Conservation (phyloP, 37 sponge, comb jelly and placozoan genomes). For the Ianthella basta region DNA sequence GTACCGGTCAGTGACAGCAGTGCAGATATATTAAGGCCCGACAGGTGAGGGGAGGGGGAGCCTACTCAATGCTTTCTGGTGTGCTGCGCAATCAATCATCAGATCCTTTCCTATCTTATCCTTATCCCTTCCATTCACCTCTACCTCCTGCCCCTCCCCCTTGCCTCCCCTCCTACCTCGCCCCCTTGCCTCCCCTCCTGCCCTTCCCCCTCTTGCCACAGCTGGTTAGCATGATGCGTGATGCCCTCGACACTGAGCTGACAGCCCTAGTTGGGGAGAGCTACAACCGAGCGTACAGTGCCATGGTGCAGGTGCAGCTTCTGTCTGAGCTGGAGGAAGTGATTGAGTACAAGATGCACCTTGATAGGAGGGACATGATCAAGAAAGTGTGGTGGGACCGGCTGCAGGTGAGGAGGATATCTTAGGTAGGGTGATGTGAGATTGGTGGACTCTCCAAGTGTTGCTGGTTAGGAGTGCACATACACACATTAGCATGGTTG, state of each 20-base stretch:
- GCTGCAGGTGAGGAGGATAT: constrained; percentile 64
- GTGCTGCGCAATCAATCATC: too few species aligned
- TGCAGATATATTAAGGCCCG: constrained; percentile 79
- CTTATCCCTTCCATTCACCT: too few species aligned
- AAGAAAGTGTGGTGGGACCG: constrained; percentile 89
- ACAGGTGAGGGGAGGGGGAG: constrained; percentile 38
- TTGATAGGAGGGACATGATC: constrained; percentile 74
- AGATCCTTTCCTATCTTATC: too few species aligned
- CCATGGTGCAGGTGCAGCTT: constrained; percentile 92
- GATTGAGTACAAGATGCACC: constrained; percentile 62
- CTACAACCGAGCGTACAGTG: constrained; percentile 94
- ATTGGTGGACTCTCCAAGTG: too few species aligned
- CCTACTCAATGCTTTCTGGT: too few species aligned
- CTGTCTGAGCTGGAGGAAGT: constrained; percentile 97
- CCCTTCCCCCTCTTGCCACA: not conserved
- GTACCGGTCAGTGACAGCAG: constrained; percentile 80
- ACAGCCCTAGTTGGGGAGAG: constrained; percentile 95
- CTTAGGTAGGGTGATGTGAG: not conserved
- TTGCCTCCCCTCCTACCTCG: too few species aligned
- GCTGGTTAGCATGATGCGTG: constrained; percentile 45
- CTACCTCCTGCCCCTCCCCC: too few species aligned
- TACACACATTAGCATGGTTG: too few species aligned
- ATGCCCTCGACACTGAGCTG: constrained; percentile 89
- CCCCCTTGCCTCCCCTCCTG: too few species aligned
- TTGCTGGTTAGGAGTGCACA: too few species aligned